phyloP scores from a whole-genome alignment of 2,113 vertebrate genomes.

The Chaenocephalus aceratus region DNA sequence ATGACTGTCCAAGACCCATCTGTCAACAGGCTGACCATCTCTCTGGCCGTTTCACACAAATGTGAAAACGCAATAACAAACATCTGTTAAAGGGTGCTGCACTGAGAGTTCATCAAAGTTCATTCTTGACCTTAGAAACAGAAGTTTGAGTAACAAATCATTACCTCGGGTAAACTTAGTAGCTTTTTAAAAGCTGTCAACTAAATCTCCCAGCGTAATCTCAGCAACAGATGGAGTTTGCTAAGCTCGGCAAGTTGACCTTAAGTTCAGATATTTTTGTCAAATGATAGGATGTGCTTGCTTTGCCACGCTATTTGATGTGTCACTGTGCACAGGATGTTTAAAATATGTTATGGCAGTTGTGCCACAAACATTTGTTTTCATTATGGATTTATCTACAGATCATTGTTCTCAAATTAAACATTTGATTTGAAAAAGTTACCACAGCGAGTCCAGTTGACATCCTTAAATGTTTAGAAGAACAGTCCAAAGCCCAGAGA shows the following conservation, averaged over 20 bases:
- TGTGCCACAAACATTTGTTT: not conserved
- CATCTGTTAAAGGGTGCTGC: conserved; percentile 8
- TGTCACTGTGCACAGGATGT: not conserved
- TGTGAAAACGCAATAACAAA: conserved; percentile 34
- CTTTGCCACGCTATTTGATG: not conserved
- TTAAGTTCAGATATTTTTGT: not conserved
- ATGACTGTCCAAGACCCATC: conserved; percentile 36
- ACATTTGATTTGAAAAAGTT: not conserved
- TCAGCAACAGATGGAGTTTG: not conserved
- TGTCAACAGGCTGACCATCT: not conserved
- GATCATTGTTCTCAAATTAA: not conserved
- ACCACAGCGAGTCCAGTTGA: not conserved
- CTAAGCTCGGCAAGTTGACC: not conserved
- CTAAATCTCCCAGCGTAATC: not conserved
- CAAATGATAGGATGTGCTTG: not conserved
- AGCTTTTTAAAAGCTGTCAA: not conserved
- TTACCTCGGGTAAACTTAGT: not conserved
- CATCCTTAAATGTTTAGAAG: not conserved
- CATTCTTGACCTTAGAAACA: not conserved
- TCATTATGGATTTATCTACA: not conserved
- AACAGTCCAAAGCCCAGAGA: not conserved
- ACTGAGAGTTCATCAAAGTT: conserved; percentile 16
- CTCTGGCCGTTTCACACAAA: not conserved
- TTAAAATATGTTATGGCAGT: not conserved
- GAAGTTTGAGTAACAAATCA: not conserved